Conservation (phyloP, 2,113 vertebrate species). For the Alethe diademata region DNA sequence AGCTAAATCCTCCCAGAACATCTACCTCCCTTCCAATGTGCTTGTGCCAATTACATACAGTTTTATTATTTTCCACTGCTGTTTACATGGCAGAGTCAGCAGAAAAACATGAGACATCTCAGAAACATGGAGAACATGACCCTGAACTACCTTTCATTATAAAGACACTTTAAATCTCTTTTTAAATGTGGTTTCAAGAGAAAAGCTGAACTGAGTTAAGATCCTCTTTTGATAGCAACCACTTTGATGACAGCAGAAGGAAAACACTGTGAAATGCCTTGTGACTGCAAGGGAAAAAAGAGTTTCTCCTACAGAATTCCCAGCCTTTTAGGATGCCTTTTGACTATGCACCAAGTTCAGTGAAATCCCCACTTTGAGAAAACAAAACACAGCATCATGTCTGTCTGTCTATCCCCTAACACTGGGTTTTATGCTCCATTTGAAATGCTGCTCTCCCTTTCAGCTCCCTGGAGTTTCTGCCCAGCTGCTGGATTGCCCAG, state of each 20-base stretch:
- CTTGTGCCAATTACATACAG: conserved; percentile 16
- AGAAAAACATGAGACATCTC: conserved; percentile 28
- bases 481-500: not conserved
- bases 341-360: not conserved
- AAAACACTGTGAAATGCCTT: not conserved
- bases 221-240: not conserved
- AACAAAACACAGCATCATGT: not conserved
- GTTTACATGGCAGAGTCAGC: conserved; percentile 45
- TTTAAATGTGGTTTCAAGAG: not conserved
- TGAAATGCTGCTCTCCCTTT: not conserved
- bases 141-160: not conserved
- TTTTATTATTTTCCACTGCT: not conserved
- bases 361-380: not conserved
- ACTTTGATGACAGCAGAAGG: not conserved
- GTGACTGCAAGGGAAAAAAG: not conserved
- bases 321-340: not conserved
- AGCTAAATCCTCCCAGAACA: conserved; percentile 28
- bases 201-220: not conserved
- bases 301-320: not conserved
- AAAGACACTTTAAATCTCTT: not conserved
- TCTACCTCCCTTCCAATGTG: not conserved
- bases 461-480: not conserved
- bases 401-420: not conserved
- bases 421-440: not conserved
- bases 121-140: conserved; percentile 7